Evolutionary conservation across 2,113 vertebrate genomes (phyloP), one percentile per base, ranked within the genome.

Genomic region (Chinchilla lanigera): DNA sequence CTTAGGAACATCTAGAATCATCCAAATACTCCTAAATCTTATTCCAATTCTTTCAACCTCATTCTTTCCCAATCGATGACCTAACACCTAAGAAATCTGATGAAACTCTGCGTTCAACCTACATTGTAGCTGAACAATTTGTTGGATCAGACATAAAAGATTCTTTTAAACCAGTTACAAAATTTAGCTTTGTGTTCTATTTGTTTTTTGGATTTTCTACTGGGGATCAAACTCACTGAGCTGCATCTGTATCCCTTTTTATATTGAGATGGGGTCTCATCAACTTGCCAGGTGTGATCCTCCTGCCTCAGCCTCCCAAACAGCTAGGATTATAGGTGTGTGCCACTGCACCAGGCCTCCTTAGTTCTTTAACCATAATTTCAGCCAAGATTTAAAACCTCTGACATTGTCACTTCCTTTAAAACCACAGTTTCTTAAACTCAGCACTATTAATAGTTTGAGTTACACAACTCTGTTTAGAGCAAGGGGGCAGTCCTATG

Each of bases 311-410:
- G 77, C 50, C 50, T n/a, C 50, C 19, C 33, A 80, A 35, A 33
- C 75, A 52, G 12, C 14, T 80, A 80, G 77, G 8, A 35, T 54
- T 10, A 52, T 30, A 52, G 8, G 33, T n/a, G 50, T 80, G 33
- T 80, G 17, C 50, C 77, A 52, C 77, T 80, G 50, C 19, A 54
- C 19, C 30, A 80, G 28, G 7, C 77, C 50, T 77, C 63, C 54
- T 81, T 87, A 93, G 11, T 75, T 86, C 28, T 83, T 65, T 75
- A 94, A 93, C 2, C 20, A 81, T 87, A 93, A 96, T 71, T 60
- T 89, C 71, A 95, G 58, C 52, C 28, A 89, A 80, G n/a, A 93
- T 50, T 96, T 95, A 54, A 71, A 89, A 97, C 89, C 87, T 86
- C 35, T 89, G 63, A 30, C 28, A 67, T 24, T 95, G 30, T 50